A percentile compares a stretch with the other conserved stretches of the same genome.
Conservation (phyloP, 1,140 invertebrate genomes). For the Cydia strobilella region DNA sequence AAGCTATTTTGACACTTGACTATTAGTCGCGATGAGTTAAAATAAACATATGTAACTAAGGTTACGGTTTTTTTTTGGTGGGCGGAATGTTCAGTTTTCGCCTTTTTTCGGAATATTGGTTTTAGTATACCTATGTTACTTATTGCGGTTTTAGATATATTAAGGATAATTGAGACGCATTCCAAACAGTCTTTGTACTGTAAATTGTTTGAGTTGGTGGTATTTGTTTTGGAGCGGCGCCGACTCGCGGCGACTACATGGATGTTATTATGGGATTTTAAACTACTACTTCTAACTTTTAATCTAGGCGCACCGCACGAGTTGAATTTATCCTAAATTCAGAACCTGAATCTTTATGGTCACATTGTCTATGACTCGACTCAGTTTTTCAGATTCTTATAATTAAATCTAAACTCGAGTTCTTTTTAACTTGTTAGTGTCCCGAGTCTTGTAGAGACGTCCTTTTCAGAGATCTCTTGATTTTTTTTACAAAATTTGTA, state of each 20-base stretch:
- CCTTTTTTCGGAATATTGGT: background rate
- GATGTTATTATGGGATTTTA: constrained; percentile 10
- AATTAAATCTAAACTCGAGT: too few species aligned
- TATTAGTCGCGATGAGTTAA: background rate
- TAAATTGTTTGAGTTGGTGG: background rate
- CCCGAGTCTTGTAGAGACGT: too few species aligned
- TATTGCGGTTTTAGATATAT: background rate
- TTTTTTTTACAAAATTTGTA: too few species aligned
- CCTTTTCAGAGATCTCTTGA: too few species aligned
- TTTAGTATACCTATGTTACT: background rate
- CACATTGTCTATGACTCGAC: too few species aligned
- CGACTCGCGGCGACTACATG: background rate
- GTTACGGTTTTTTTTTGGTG: background rate
- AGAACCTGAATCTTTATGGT: too few species aligned
- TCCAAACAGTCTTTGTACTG: background rate
- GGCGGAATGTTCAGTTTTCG: background rate
- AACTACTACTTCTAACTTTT: background rate
- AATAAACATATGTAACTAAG: background rate
- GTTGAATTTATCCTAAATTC: background rate
- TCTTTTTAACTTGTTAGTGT: too few species aligned
- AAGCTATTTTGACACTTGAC: background rate
- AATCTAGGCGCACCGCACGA: background rate
- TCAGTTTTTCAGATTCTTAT: too few species aligned
- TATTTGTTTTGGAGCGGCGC: constrained; percentile 12
- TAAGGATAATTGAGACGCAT: background rate